These are phyloP conservation scores for Dendrocopos noguchii DNA, from an alignment of 2,113 vertebrate genomes.

Conservation along the genomic window DNA sequence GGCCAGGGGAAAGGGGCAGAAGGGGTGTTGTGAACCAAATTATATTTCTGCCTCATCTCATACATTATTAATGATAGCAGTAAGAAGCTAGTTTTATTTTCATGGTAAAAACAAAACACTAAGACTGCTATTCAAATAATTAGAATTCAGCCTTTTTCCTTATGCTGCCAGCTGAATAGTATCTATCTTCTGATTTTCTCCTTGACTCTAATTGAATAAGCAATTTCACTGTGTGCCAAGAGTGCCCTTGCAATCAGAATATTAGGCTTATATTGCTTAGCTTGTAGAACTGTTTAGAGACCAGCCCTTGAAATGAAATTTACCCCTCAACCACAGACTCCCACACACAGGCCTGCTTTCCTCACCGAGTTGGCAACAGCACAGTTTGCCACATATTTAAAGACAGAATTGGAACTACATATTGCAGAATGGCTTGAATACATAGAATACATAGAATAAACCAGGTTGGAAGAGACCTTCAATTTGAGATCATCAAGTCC, in stretches of 20 bases:
- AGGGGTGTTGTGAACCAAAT: background rate
- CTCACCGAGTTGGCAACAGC: background rate
- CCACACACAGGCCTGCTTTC: background rate
- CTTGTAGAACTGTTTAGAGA: conserved; percentile 23
- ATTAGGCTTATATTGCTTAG: conserved; percentile 37
- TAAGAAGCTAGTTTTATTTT: conserved; percentile 63
- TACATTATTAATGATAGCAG: conserved; percentile 56
- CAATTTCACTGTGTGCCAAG: conserved; percentile 22
- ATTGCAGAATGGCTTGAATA: conserved; percentile 26
- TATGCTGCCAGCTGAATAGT: conserved; percentile 38
- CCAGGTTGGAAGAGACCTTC: no score
- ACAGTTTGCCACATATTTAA: background rate
- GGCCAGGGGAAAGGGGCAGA: accelerated
- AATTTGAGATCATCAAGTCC: no score
- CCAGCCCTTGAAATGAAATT: conserved; percentile 51
- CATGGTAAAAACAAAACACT: conserved; percentile 34
- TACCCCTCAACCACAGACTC: background rate
- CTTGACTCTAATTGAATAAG: conserved; percentile 64
- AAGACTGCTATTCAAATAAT: conserved; percentile 46
- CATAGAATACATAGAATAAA: no score
- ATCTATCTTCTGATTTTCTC: conserved; percentile 39
- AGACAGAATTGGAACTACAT: background rate
- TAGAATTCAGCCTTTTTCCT: conserved; percentile 37
- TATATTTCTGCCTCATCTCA: conserved; percentile 48
- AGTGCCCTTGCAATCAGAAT: conserved; percentile 35